phyloP scores from a whole-genome alignment of 2,113 vertebrate species.

The Dermatemys mawii region DNA sequence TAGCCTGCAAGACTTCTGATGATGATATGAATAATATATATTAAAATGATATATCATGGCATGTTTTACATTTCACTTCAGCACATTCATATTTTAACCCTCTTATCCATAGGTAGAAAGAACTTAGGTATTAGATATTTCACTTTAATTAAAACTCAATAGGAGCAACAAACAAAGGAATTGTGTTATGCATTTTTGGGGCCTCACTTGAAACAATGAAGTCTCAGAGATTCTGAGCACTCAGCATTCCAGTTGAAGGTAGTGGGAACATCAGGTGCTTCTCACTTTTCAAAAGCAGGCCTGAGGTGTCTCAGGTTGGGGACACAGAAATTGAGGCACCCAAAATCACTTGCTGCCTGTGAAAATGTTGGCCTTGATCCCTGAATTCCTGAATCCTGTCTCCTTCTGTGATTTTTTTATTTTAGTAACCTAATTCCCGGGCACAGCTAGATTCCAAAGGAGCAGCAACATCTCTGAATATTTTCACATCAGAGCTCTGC shows the following conservation, averaged over 20 bases:
- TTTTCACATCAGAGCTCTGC: not conserved
- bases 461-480: not conserved
- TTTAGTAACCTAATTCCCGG: not conserved
- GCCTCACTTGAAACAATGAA: not conserved
- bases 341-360: not conserved
- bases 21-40: conserved; percentile 53
- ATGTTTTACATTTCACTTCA: not conserved
- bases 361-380: not conserved
- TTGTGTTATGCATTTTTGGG: not conserved
- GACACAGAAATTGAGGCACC: not conserved
- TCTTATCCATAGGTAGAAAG: not conserved
- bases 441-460: accelerated
- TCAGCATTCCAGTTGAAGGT: not conserved
- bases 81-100: conserved; percentile 25
- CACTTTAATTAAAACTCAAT: conserved; percentile 29
- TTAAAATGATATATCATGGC: conserved; percentile 8
- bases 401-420: not conserved
- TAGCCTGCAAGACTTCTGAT: not conserved
- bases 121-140: not conserved
- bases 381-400: not conserved
- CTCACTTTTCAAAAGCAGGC: not conserved
- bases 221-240: not conserved
- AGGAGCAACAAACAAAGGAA: not conserved
- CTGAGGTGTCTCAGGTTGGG: not conserved
- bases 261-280: not conserved